Conservation (phyloP, 64 coral and sea anemone species). For the Montipora cactus region DNA sequence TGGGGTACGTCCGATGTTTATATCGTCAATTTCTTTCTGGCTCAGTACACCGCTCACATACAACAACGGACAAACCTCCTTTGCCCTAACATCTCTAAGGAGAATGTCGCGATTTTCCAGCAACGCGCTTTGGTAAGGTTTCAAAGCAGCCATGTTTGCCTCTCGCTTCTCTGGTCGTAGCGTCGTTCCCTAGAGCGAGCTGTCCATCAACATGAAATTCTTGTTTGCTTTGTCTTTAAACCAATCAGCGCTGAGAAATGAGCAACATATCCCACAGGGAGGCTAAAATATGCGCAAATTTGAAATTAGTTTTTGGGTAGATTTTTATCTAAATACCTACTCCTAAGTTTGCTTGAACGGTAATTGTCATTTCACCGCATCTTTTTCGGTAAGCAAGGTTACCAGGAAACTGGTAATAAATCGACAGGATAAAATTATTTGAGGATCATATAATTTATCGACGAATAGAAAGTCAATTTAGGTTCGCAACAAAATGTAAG, state of each 20-base stretch:
- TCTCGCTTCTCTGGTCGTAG: constrained; percentile 15
- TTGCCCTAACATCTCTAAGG: constrained; percentile 76
- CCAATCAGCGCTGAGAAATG: constrained; percentile 71
- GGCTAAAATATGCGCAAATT: constrained; percentile 25
- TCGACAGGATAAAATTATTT: neutral
- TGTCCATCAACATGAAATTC: constrained; percentile 83
- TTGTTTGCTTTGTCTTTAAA: constrained; percentile 45
- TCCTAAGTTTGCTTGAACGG: constrained; percentile 4
- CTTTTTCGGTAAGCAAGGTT: constrained; percentile 12
- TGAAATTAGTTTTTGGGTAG: neutral
- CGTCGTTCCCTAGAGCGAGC: constrained; percentile 76
- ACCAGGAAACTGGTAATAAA: constrained; percentile 14
- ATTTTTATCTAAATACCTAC: constrained; percentile 35
- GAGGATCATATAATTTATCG: neutral
- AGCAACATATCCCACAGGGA: constrained; percentile 28
- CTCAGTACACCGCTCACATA: constrained; percentile 74
- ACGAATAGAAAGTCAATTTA: neutral
- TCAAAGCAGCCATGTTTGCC: constrained; percentile 82
- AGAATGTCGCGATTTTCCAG: constrained; percentile 86
- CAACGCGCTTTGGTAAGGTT: constrained; percentile 80
- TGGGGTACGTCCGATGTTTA: constrained; percentile 80
- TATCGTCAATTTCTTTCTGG: constrained; percentile 91
- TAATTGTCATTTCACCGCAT: constrained; percentile 30
- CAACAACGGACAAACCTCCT: constrained; percentile 77
- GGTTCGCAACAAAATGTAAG: neutral